Base-by-base conservation (phyloP, 2,797 vertebrate species). In the Lycodopsis pacificus region DNA sequence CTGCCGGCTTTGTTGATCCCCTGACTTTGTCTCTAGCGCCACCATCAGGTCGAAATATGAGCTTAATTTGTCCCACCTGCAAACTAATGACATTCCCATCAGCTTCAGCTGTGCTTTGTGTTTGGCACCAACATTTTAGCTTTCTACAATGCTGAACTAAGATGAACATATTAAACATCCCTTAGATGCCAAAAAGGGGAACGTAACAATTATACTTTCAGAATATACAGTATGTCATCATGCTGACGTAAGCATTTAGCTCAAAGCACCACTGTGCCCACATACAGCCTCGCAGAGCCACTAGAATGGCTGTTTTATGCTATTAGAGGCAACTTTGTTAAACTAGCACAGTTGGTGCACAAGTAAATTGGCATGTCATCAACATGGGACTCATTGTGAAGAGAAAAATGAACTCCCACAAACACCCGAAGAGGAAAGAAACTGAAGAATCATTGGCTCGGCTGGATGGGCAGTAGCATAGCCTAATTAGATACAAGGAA, bases 401-500 rank as follows among this genome's bases (percentile, higher is more conserved):
- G n/a, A 27, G 3, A 10, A 62, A 2, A 32, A 62, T 3, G 56
- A 42, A 27, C 44, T 49, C 8, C 9, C 0, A 17, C 15, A 12
- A 57, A 65, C 53, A 72, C 7, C 54, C 13, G 46, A 7, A 42
- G 32, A 71, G n/a, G 42, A 71, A 57, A 38, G 7, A 49, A 44
- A 57, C 5, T 30, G 15, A 65, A n/a, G 42, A 67, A 69, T 49
- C n/a, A 34, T 13, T 36, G 2, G 22, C n/a, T 70, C 3, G 4
- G 30, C 59, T 4, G 17, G 34, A 59, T 56, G 48, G 73, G 49
- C 25, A 63, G 48, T 30, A 30, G 57, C 56, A 38, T 56, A 67
- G 46, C 3, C 49, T 62, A 46, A 67, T 71, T 66, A 64, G 58
- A 58, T 19, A 42, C 53, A 38, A 71, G 3, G 12, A 30, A 62